Conservation (phyloP, 2,888 invertebrate genomes). For the Athalia circularis region DNA sequence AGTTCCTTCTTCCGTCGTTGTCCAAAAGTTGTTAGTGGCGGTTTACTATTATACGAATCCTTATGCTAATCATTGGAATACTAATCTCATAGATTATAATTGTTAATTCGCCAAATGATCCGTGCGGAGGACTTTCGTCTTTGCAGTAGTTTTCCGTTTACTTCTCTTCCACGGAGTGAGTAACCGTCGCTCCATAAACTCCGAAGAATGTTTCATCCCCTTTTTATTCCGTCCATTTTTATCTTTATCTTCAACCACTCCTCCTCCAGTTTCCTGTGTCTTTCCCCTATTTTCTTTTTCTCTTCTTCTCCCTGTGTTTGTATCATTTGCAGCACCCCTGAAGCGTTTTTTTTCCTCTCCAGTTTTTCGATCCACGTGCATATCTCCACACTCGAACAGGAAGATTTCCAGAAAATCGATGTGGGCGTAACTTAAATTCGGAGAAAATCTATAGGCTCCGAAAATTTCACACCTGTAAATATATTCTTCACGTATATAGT, state of each 20-base stretch:
- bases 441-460: neutral
- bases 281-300: neutral
- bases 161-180: constrained; percentile 1
- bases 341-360: neutral
- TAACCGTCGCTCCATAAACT: neutral
- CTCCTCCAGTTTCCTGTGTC: neutral
- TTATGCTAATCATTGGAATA: constrained; percentile 69
- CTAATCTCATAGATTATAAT: constrained; percentile 70
- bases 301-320: neutral
- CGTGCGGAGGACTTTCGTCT: constrained; percentile 45
- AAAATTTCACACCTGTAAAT: neutral
- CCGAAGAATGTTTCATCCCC: constrained; percentile 7
- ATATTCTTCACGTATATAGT: too few species aligned
- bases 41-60: constrained; percentile 57
- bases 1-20: constrained; percentile 22
- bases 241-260: constrained; percentile 9
- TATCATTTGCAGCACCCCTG: too few species aligned
- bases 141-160: neutral
- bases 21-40: constrained; percentile 63
- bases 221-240: constrained; percentile 30
- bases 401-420: too few species aligned
- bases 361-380: neutral
- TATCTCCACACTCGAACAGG: neutral
- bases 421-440: constrained; percentile 2
- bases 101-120: constrained; percentile 72